Base-by-base conservation (phyloP, 1,140 invertebrate genomes). In the Agraylea sexmaculata region DNA sequence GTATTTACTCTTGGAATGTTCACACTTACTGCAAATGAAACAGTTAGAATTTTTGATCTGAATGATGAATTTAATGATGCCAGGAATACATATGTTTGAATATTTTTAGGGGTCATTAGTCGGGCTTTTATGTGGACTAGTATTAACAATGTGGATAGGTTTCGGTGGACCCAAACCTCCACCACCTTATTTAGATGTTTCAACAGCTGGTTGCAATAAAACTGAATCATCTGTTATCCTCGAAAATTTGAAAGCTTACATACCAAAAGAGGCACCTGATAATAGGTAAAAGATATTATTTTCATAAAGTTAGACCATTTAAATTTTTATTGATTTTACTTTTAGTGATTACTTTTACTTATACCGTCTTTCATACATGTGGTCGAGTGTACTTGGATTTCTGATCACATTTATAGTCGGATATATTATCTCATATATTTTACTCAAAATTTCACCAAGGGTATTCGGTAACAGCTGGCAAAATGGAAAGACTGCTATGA, bases 1-100 rank as follows among this genome's bases (percentile, higher is more conserved):
- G 58, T 91, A 3, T 92, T 92, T 55, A 80, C 82, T 0, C 57
- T 92, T 16, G 89, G 88, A 33, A 89, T 92, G 74, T 87, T 87
- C 52, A 78, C 88, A 34, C 86, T 87, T 1, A 85, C 74, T 69
- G 81, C 84, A 1, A 90, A 88, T 57, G 71, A 76, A 16, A 78
- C 73, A 53, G 83, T 78, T 59, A 62, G 59, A 56, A 34, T n/a
- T n/a, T n/a, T n/a, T n/a, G n/a, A n/a, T n/a, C n/a, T n/a, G n/a
- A n/a, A n/a, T n/a, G n/a, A n/a, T n/a, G n/a, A n/a, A n/a, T n/a
- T n/a, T n/a, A n/a, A n/a, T n/a, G n/a, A n/a, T n/a, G n/a, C n/a
- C n/a, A n/a, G n/a, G n/a, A n/a, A n/a, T 7, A 7, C 7, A 25
- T 25, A 25, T 25, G n/a, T 23, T 7, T 8, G 5, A 30, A 15